phyloP scores from a whole-genome alignment of 2,113 vertebrate species.

The Megalops atlanticus region DNA sequence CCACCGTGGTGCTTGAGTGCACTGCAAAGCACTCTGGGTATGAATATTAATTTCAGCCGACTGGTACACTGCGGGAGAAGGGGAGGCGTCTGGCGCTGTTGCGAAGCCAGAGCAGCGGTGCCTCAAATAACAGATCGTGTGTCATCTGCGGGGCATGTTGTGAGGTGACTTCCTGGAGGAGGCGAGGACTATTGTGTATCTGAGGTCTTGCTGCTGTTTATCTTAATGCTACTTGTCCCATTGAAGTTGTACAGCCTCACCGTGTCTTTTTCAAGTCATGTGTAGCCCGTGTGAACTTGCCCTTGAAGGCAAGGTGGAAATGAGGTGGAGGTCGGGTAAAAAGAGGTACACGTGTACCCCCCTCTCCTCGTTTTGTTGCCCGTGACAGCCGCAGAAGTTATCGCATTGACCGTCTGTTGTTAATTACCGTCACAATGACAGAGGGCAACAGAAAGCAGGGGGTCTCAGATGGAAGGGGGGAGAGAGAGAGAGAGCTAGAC shows the following conservation, averaged over 20 bases:
- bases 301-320: slow-evolving; percentile 46
- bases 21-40: slow-evolving; percentile 11
- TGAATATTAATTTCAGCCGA: slow-evolving; percentile 55
- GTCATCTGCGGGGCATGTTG: slow-evolving; percentile 46
- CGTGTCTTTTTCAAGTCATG: slow-evolving; percentile 18
- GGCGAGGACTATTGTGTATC: slow-evolving; percentile 47
- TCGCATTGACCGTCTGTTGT: slow-evolving; percentile 38
- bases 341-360: not conserved
- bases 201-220: slow-evolving; percentile 38
- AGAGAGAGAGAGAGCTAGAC: not conserved
- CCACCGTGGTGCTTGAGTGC: slow-evolving; percentile 44
- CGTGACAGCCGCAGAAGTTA: not conserved
- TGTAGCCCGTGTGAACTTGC: slow-evolving; percentile 60
- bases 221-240: slow-evolving; percentile 22
- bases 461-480: slow-evolving; percentile 32
- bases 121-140: slow-evolving; percentile 49
- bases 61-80: slow-evolving; percentile 15
- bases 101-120: slow-evolving; percentile 28
- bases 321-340: slow-evolving; percentile 40
- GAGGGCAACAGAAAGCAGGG: slow-evolving; percentile 35
- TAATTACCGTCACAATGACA: slow-evolving; percentile 48
- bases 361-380: not conserved
- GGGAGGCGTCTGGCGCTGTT: not conserved
- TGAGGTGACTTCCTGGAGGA: slow-evolving; percentile 54
- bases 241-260: slow-evolving; percentile 32